These are phyloP conservation scores for Panulirus ornatus DNA, from an alignment of 1,140 invertebrate genomes.

Conservation along the genomic window DNA sequence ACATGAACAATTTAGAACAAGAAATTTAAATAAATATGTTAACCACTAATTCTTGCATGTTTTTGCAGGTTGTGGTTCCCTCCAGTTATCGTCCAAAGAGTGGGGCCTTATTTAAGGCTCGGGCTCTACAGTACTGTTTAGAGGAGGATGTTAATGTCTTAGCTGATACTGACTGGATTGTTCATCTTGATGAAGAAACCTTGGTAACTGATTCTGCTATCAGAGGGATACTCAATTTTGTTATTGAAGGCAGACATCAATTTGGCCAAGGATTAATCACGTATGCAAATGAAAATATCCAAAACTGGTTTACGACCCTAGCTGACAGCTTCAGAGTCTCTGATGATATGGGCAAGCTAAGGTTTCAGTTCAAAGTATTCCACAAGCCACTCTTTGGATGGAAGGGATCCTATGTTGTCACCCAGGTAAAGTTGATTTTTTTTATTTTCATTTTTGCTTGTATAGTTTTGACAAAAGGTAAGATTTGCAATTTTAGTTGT, in stretches of 20 bases:
- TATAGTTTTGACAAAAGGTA: background rate
- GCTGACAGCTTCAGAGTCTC: slow-evolving; percentile 95
- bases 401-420: slow-evolving; percentile 98
- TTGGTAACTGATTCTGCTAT: slow-evolving; percentile 94
- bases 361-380: slow-evolving; percentile 94
- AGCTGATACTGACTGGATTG: slow-evolving; percentile 95
- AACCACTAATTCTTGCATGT: too few relatives aligned
- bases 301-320: slow-evolving; percentile 97
- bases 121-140: slow-evolving; percentile 96
- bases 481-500: too few relatives aligned
- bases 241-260: slow-evolving; percentile 91
- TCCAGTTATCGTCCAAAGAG: slow-evolving; percentile 90
- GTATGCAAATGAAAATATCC: slow-evolving; percentile 89
- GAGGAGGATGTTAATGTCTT: slow-evolving; percentile 94
- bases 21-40: too few relatives aligned
- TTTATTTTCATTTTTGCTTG: background rate
- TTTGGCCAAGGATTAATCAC: slow-evolving; percentile 99
- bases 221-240: slow-evolving; percentile 96
- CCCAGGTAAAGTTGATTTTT: slow-evolving; percentile 84
- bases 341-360: slow-evolving; percentile 83
- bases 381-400: slow-evolving; percentile 97
- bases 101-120: slow-evolving; percentile 95
- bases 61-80: slow-evolving; percentile 89
- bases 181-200: slow-evolving; percentile 98
- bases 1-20: too few relatives aligned